Base-by-base conservation (phyloP, 1,140 invertebrate genomes). In the Cydia fagiglandana region DNA sequence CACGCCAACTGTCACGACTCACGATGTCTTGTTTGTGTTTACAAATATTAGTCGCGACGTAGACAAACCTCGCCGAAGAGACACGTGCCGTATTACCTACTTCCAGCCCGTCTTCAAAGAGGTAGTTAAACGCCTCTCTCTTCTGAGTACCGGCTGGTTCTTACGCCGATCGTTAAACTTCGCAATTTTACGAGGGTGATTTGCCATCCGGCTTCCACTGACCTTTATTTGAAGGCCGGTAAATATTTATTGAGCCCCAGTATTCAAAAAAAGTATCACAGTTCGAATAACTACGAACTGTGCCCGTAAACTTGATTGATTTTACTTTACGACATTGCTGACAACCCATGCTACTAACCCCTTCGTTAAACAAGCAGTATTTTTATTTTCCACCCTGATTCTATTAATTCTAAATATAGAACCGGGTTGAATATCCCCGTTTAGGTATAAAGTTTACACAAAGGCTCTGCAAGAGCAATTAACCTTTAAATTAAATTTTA, bases 81-180 rank as follows among this genome's bases (percentile, higher is more conserved):
- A 74, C 76, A 81, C 73, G 64, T 50, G 76, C 75, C 41, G 24
- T 70, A 38, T 34, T 68, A 70, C 53, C 47, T 61, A 30, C 20
- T 61, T 61, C 41, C 74, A 24, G 30, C 61, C n/a, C 34, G 9
- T 38, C 66, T 70, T 70, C 66, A 70, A 70, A 70, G 66, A 70
- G 66, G 66, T 41, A 17, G 34, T 70, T 24, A 70, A 70, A 41
- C 34, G n/a, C 66, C 34, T 34, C 66, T 41, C 66, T 70, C 30
- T n/a, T 70, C n/a, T 15, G 6, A 70, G 66, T 17, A 17, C 13
- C 66, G 12, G 13, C 66, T 38, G 66, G 66, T 41, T 13, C 66
- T 41, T 70, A 41, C 66, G 66, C 15, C n/a, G 66, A 70, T 70
- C 66, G 66, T 70, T 70, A 70, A 70, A 70, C 66, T 70, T 45